Conservation (phyloP, 1,140 invertebrate genomes). For the Cryptotermes secundus region DNA sequence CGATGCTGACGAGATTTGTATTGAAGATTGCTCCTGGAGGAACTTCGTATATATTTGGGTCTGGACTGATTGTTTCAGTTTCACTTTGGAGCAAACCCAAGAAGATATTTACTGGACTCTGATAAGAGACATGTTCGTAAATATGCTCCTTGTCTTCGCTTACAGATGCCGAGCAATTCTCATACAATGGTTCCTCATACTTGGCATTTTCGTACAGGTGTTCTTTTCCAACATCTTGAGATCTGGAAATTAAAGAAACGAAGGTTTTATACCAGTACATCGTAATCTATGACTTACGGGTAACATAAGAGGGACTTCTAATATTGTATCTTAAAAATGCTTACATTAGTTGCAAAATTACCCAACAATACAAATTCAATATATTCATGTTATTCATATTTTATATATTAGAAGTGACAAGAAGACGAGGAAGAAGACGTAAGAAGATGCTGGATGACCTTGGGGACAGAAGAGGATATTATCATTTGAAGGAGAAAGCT, state of each 20-base stretch:
- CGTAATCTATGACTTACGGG: no score
- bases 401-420: no score
- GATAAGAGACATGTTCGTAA: conserved; percentile 33
- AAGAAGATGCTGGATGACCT: no score
- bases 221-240: not conserved
- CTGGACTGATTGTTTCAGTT: conserved; percentile 34
- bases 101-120: conserved; percentile 33
- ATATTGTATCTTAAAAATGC: no score
- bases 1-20: not conserved
- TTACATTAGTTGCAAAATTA: no score
- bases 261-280: no score
- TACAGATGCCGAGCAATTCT: not conserved
- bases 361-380: no score
- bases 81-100: conserved; percentile 29
- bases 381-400: no score
- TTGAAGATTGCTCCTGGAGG: conserved; percentile 35
- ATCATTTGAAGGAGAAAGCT: no score
- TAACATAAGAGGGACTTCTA: no score
- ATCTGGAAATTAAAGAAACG: not conserved
- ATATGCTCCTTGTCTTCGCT: conserved; percentile 34
- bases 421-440: no score
- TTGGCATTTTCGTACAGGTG: not conserved
- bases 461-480: no score
- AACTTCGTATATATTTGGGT: conserved; percentile 37
- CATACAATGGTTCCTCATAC: not conserved